Evolutionary conservation across 2,888 invertebrate species (phyloP).

Genomic region (Harmothoe impar): DNA sequence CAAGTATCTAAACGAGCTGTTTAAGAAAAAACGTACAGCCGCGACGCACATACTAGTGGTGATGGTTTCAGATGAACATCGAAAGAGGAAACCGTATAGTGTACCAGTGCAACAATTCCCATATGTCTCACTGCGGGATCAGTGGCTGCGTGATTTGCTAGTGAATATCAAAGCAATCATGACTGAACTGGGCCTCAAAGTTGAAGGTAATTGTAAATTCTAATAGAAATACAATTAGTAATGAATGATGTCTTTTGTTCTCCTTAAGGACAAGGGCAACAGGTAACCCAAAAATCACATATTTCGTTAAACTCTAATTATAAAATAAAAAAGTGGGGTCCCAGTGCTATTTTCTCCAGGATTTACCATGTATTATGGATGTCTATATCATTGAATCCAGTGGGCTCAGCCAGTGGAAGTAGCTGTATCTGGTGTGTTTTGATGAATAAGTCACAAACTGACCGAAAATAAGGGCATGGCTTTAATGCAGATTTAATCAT

Average conservation of each 20-base stretch:
- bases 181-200: slow-evolving; percentile 11
- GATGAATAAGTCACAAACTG: too few relatives aligned
- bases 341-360: too few relatives aligned
- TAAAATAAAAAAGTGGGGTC: too few relatives aligned
- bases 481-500: too few relatives aligned
- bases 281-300: too few relatives aligned
- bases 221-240: not conserved
- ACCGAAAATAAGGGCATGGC: too few relatives aligned
- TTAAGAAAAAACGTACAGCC: slow-evolving; percentile 40
- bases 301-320: too few relatives aligned
- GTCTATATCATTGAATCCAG: too few relatives aligned
- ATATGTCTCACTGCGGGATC: slow-evolving; percentile 48
- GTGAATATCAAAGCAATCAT: not conserved
- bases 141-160: slow-evolving; percentile 55
- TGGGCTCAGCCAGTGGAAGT: too few relatives aligned
- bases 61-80: slow-evolving; percentile 47
- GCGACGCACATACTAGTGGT: slow-evolving; percentile 54
- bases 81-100: slow-evolving; percentile 41
- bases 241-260: not conserved
- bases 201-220: not conserved
- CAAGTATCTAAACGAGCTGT: not conserved
- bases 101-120: slow-evolving; percentile 55
- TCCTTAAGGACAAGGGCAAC: too few relatives aligned
- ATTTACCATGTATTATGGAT: too few relatives aligned
- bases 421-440: too few relatives aligned